Evolutionary conservation across 2,888 invertebrate species (phyloP), one percentile per base, ranked within the genome.

Genomic region (Sussaba pulchella): DNA sequence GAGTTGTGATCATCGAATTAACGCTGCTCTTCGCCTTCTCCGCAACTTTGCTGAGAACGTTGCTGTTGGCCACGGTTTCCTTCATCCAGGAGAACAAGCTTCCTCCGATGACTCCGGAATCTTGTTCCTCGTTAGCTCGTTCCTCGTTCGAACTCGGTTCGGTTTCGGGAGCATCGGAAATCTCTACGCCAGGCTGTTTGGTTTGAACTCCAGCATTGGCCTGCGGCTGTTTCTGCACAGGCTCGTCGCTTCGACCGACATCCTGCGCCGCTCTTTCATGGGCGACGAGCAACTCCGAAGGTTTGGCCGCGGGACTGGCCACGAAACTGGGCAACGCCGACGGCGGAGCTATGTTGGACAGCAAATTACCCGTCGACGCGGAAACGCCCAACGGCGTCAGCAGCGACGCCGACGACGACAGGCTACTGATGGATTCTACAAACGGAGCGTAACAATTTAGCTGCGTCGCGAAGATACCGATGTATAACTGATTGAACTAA

Each of bases 1-100:
- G 92, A 8, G 97, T 97, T 9, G 97, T 97, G 70, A 98, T 97
- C 94, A 98, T 96, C 0, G 96, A 95, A 90, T 97, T 97, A 0
- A 97, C 96, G 0, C 97, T 97, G 87, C 93, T 96, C 93, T 96
- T 96, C 0, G 96, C 96, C 85, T 95, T 96, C 88, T 96, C 96
- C 0, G 96, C 96, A 9, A 96, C 95, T 87, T 94, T 94, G 61
- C 94, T 95, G 39, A 96, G 90, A 0, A 96, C 92, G 8, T 94
- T 94, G 5, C 95, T 95, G 26, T 93, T 93, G 0, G 94, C 93
- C 1, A 96, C 95, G 0, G 95, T 95, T 14, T 95, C 95, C 88
- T 95, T 95, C 89, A 96, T 94, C 95, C 96, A 95, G 0, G 95
- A 94, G 83, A 95, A 91, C 69, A 95, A 85, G 64, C 94, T 93